These are phyloP conservation scores for Melieria crassipennis DNA, from an alignment of 2,888 invertebrate species.

Conservation along the genomic window DNA sequence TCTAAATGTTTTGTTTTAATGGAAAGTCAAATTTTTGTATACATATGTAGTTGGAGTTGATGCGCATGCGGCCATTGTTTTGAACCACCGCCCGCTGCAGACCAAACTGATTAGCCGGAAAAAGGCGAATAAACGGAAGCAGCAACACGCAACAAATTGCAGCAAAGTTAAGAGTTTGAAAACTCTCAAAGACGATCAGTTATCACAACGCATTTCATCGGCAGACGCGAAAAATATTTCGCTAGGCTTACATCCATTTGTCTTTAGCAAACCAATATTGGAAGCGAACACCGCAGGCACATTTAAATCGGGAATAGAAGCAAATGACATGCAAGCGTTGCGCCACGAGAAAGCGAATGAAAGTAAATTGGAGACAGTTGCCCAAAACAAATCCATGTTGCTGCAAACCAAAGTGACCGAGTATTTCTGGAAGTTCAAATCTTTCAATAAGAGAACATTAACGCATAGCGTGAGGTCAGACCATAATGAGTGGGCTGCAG, in stretches of 20 bases:
- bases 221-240: not conserved
- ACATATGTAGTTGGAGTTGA: conserved; percentile 43
- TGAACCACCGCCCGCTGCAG: conserved; percentile 9
- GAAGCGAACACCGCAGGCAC: not conserved
- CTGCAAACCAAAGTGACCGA: conserved; percentile 32
- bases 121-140: conserved; percentile 32
- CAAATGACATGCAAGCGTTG: not conserved
- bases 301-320: not conserved
- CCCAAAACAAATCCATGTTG: conserved; percentile 1
- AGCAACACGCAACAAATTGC: conserved; percentile 12
- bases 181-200: conserved; percentile 1
- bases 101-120: conserved; percentile 4
- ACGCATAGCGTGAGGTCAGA: no score
- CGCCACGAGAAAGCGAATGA: not conserved
- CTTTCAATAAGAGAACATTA: no score
- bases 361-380: not conserved
- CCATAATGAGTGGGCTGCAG: no score
- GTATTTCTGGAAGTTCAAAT: not conserved
- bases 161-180: not conserved
- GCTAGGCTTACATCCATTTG: conserved; percentile 28
- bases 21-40: no score
- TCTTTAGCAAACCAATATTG: conserved; percentile 31
- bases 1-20: not conserved
- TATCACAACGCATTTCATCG: not conserved
- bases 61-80: conserved; percentile 29